Percentiles rank a stretch among this genome's conserved stretches.
Evolutionary conservation across 35 echinoderm and acorn worm species (phyloP).

Genomic region (Lytechinus pictus): DNA sequence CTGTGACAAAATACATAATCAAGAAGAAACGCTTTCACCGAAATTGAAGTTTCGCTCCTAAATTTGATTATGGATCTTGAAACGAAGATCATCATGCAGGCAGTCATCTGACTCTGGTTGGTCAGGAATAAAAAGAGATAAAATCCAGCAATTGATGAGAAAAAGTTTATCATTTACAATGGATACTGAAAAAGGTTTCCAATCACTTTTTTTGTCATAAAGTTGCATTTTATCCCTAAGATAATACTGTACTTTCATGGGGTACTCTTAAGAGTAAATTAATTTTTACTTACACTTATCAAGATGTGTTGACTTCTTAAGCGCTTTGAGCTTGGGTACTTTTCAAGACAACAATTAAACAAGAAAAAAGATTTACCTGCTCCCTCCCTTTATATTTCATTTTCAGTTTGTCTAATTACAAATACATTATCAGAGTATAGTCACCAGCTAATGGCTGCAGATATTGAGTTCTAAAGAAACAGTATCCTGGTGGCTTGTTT

Average conservation of each 20-base stretch:
- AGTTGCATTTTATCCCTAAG: background rate
- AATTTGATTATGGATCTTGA: conserved; percentile 9
- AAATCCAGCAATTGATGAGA: background rate
- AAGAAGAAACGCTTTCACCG: conserved; percentile 9
- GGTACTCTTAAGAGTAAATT: background rate
- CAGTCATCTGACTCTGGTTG: background rate
- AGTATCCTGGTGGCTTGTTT: background rate
- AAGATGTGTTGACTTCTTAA: too few relatives aligned
- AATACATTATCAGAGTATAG: background rate
- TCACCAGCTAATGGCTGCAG: background rate
- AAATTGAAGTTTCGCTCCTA: conserved; percentile 18
- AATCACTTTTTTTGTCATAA: background rate
- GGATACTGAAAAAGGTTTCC: background rate
- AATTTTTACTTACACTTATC: too few relatives aligned
- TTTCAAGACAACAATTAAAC: background rate
- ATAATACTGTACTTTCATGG: background rate
- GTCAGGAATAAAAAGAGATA: conserved; percentile 2
- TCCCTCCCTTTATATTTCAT: background rate
- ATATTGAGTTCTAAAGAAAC: background rate
- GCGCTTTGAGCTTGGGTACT: background rate
- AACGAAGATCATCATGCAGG: background rate
- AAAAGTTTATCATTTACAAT: background rate
- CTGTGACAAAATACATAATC: background rate
- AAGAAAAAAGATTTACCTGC: background rate
- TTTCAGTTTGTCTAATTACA: background rate